Conservation (phyloP, 2,113 vertebrate species). For the Bambusicola thoracicus region DNA sequence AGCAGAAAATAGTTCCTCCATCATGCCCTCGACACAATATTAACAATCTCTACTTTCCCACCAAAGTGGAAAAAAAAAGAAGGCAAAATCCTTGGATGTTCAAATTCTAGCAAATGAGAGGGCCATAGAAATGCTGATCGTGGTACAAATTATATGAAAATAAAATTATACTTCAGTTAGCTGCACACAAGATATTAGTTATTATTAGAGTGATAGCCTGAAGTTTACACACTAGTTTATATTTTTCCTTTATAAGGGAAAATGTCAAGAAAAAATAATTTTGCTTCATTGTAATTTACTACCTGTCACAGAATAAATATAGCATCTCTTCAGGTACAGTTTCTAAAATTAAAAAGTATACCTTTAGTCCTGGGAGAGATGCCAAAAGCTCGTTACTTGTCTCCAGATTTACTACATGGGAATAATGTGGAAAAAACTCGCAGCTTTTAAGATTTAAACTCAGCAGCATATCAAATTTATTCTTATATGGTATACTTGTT, state of each 20-base stretch:
- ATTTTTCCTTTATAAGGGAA: slow-evolving; percentile 34
- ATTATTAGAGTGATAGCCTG: not conserved
- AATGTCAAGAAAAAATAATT: slow-evolving; percentile 26
- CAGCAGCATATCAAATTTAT: slow-evolving; percentile 79
- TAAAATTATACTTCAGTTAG: not conserved
- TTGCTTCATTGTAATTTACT: slow-evolving; percentile 28
- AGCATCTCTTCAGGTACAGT: slow-evolving; percentile 67
- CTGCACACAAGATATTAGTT: not conserved
- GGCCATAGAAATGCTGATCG: not conserved
- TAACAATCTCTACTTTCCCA: not conserved
- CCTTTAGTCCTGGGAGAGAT: slow-evolving; percentile 60
- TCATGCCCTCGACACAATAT: not conserved
- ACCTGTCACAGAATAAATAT: slow-evolving; percentile 41
- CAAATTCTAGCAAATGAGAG: not conserved
- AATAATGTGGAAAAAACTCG: slow-evolving; percentile 73
- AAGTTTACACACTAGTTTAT: not conserved
- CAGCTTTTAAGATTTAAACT: slow-evolving; percentile 75
- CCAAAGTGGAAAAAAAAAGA: not conserved
- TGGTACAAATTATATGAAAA: not conserved
- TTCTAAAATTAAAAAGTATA: slow-evolving; percentile 67
- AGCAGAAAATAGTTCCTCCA: not conserved
- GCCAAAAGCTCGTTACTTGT: slow-evolving; percentile 70
- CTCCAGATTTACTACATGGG: slow-evolving; percentile 66
- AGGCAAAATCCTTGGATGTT: not conserved
- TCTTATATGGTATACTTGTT: slow-evolving; percentile 83